phyloP scores from a whole-genome alignment of 1,140 invertebrate genomes.

The Plectrocnemia conspersa region DNA sequence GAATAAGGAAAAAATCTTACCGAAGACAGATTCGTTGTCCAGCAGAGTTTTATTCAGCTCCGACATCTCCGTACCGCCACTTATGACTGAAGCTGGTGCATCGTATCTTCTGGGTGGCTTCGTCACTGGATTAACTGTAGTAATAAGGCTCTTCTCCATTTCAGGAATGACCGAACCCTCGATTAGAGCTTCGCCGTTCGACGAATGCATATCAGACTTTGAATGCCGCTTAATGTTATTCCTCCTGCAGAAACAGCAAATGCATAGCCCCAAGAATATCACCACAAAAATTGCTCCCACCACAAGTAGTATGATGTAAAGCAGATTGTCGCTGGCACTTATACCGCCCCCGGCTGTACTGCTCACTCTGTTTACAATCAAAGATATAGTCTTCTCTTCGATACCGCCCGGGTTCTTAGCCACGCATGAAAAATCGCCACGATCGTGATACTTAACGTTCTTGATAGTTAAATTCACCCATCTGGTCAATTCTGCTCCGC shows the following conservation, averaged over 20 bases:
- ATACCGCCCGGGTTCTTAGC: slow-evolving; percentile 81
- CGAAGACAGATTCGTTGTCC: slow-evolving; percentile 65
- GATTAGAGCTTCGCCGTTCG: slow-evolving; percentile 57
- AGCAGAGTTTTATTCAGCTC: slow-evolving; percentile 73
- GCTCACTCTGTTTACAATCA: slow-evolving; percentile 55
- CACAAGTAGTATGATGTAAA: slow-evolving; percentile 51
- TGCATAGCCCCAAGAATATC: slow-evolving; percentile 58
- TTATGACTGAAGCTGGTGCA: slow-evolving; percentile 61
- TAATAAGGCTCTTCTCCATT: slow-evolving; percentile 74
- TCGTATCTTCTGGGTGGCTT: slow-evolving; percentile 71
- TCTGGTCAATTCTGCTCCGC: slow-evolving; percentile 46
- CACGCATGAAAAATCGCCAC: slow-evolving; percentile 82
- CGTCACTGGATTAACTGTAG: slow-evolving; percentile 74
- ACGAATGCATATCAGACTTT: slow-evolving; percentile 56
- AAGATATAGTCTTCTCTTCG: slow-evolving; percentile 66
- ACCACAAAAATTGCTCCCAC: slow-evolving; percentile 52
- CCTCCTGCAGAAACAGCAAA: slow-evolving; percentile 64
- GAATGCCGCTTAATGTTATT: slow-evolving; percentile 51
- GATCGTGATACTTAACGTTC: slow-evolving; percentile 66
- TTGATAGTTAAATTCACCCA: slow-evolving; percentile 77
- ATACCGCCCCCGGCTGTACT: slow-evolving; percentile 46
- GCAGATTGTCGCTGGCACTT: slow-evolving; percentile 47
- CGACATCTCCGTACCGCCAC: slow-evolving; percentile 68
- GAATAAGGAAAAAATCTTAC: slow-evolving; percentile 55
- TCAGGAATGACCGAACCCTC: slow-evolving; percentile 59